phyloP scores from a whole-genome alignment of 2,797 vertebrate genomes.

The Amphiprion clarkii region DNA sequence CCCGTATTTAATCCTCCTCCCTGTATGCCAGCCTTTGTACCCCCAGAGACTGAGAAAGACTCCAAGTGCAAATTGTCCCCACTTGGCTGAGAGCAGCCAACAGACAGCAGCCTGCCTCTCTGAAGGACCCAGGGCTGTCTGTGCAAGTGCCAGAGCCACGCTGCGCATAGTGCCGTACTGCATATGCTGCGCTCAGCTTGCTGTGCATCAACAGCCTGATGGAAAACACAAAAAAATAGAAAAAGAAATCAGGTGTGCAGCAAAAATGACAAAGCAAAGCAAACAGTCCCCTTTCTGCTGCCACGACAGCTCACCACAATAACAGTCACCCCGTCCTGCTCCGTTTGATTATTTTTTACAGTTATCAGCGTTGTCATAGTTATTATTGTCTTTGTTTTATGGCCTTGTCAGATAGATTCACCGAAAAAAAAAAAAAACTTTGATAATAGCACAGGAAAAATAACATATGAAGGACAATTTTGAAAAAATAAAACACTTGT shows the following conservation, averaged over 20 bases:
- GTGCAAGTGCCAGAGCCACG: constrained; percentile 77
- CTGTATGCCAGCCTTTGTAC: constrained; percentile 73
- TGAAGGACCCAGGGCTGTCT: constrained; percentile 77
- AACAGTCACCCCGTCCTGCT: constrained; percentile 62
- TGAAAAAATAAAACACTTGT: constrained; percentile 58
- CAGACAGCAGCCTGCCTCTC: constrained; percentile 80
- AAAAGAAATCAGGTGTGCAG: constrained; percentile 65
- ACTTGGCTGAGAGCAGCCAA: constrained; percentile 73
- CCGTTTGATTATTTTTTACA: constrained; percentile 71
- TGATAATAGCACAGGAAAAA: constrained; percentile 70
- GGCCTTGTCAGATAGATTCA: constrained; percentile 76
- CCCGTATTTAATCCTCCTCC: constrained; percentile 62
- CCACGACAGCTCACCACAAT: constrained; percentile 20
- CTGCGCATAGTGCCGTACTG: constrained; percentile 77
- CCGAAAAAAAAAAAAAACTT: constrained; percentile 62
- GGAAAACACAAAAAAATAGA: constrained; percentile 47
- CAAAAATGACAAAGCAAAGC: constrained; percentile 70
- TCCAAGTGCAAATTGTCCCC: constrained; percentile 82
- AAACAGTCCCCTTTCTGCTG: constrained; percentile 51
- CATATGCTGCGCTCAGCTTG: constrained; percentile 81
- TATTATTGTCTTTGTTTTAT: constrained; percentile 73
- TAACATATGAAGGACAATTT: constrained; percentile 74
- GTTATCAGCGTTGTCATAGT: constrained; percentile 60
- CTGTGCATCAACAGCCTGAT: constrained; percentile 76
- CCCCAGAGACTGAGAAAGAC: constrained; percentile 74